Evolutionary conservation across 2,888 invertebrate genomes (phyloP).

Genomic region (Drosophila kanekoi): DNA sequence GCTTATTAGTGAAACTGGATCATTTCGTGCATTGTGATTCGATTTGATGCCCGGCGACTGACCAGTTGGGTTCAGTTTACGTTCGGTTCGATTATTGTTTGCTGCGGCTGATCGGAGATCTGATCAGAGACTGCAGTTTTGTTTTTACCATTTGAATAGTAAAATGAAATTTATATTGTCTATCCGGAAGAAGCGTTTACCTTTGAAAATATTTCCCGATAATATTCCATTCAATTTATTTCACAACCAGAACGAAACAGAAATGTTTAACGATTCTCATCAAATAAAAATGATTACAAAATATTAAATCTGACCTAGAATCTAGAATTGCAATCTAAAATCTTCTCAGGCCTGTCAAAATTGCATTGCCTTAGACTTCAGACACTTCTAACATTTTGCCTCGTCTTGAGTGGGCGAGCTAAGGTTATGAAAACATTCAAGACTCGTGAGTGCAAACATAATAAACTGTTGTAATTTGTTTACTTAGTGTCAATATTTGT

Average conservation of each 20-base stretch:
- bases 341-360: background rate
- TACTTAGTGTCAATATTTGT: constrained; percentile 18
- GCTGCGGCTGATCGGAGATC: background rate
- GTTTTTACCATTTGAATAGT: too few species aligned
- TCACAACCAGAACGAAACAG: too few species aligned
- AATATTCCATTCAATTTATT: too few species aligned
- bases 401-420: background rate
- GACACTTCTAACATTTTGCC: background rate
- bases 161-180: too few species aligned
- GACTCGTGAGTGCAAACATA: background rate
- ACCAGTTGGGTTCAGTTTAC: constrained; percentile 5
- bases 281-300: too few species aligned
- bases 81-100: background rate
- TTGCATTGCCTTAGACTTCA: background rate
- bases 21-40: constrained; percentile 42
- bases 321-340: background rate
- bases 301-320: too few species aligned
- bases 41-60: constrained; percentile 7
- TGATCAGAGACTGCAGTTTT: too few species aligned
- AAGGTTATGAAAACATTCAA: background rate
- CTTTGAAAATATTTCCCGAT: too few species aligned
- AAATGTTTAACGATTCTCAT: too few species aligned
- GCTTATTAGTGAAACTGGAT: constrained; percentile 28
- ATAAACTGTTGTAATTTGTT: constrained; percentile 7
- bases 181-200: too few species aligned